Evolutionary conservation across 2,888 invertebrate species (phyloP).

Genomic region (Papilio elwesi): DNA sequence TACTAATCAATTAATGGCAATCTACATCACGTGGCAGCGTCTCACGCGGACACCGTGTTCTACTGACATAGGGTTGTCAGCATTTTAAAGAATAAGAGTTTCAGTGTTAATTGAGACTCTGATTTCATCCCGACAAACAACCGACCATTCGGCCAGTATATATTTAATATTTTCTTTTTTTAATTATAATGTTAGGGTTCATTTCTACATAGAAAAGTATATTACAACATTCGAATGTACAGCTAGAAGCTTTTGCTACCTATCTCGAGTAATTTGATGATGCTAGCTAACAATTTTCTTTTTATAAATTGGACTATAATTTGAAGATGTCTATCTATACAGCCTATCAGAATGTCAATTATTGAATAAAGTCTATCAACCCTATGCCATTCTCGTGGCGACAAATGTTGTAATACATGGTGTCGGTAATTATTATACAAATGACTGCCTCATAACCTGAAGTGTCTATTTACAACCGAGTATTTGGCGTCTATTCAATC

Average conservation of each 20-base stretch:
- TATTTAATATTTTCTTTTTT: too few species aligned
- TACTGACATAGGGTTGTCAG: constrained; percentile 21
- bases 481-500: constrained; percentile 26
- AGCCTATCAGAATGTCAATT: neutral
- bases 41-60: constrained; percentile 42
- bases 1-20: constrained; percentile 73
- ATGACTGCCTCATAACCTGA: constrained; percentile 36
- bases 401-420: constrained; percentile 35
- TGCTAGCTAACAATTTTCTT: neutral
- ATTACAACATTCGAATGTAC: too few species aligned
- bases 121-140: too few species aligned
- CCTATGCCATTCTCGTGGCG: constrained; percentile 23
- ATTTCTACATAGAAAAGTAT: too few species aligned
- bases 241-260: too few species aligned
- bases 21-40: constrained; percentile 59
- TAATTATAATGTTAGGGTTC: too few species aligned
- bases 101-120: neutral
- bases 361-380: neutral
- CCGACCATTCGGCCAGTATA: too few species aligned
- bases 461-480: constrained; percentile 32
- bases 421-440: constrained; percentile 38
- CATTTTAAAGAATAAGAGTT: neutral
- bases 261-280: too few species aligned
- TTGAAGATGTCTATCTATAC: neutral
- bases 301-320: too few species aligned